Evolutionary conservation across 2,888 invertebrate species (phyloP).

Genomic region (Aelia acuminata): DNA sequence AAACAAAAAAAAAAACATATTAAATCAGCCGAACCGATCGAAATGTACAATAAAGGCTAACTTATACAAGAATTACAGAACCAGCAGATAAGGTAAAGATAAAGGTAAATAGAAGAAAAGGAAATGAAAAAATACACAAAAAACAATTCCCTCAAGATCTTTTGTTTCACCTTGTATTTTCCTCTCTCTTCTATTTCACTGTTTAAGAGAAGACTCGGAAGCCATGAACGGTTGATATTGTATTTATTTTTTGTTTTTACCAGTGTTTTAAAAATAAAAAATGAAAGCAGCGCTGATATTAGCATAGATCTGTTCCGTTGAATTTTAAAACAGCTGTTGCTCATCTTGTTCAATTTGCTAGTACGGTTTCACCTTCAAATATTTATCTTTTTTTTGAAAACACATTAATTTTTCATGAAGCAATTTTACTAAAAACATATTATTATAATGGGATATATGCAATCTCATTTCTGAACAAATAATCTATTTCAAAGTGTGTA

Average conservation of each 20-base stretch:
- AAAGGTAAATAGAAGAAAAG: constrained; percentile 14
- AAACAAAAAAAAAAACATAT: no score
- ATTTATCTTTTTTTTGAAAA: neutral
- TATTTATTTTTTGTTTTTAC: neutral
- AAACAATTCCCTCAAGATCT: constrained; percentile 33
- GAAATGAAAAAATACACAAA: constrained; percentile 6
- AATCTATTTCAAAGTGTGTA: no score
- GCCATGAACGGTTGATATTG: neutral
- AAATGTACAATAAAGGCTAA: neutral
- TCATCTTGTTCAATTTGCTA: neutral
- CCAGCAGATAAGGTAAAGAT: neutral
- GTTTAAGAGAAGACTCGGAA: neutral
- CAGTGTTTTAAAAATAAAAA: neutral
- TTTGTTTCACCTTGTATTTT: neutral
- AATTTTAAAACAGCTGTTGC: neutral
- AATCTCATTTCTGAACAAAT: no score
- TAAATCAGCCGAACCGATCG: no score
- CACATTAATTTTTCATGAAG: neutral
- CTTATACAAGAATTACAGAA: constrained; percentile 27
- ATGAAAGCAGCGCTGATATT: neutral
- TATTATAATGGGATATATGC: no score
- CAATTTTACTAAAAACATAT: neutral
- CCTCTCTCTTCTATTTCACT: constrained; percentile 15
- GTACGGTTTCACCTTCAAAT: neutral
- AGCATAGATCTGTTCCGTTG: neutral